These are phyloP conservation scores for Meliscaeva auricollis DNA, from an alignment of 2,888 invertebrate species.

Conservation along the genomic window DNA sequence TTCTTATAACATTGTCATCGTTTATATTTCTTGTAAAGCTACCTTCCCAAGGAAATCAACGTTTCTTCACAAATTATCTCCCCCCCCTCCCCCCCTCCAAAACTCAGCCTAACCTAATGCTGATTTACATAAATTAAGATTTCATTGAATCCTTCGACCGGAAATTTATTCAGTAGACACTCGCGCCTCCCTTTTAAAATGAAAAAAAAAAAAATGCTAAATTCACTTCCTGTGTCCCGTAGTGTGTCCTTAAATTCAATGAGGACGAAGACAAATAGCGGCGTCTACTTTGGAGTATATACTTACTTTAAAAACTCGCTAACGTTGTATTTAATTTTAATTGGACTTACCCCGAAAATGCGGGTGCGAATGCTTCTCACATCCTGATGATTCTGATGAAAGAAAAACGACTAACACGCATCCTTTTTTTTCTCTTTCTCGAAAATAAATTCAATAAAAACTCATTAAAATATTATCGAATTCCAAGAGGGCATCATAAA, in stretches of 20 bases:
- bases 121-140: constrained; percentile 74
- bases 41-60: constrained; percentile 25
- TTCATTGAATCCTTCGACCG: constrained; percentile 71
- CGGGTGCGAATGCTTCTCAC: constrained; percentile 8
- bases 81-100: too few species aligned
- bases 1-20: constrained; percentile 8
- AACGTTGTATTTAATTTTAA: constrained; percentile 58
- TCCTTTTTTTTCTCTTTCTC: neutral
- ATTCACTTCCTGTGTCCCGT: constrained; percentile 40
- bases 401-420: constrained; percentile 8
- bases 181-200: constrained; percentile 30
- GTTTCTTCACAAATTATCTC: constrained; percentile 11
- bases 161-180: constrained; percentile 70
- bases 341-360: constrained; percentile 40
- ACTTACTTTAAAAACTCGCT: constrained; percentile 28
- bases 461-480: constrained; percentile 66
- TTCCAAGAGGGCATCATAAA: constrained; percentile 55
- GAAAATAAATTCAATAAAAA: constrained; percentile 67
- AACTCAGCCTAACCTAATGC: too few species aligned
- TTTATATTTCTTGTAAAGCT: neutral
- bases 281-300: neutral
- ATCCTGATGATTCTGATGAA: neutral
- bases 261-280: neutral
- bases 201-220: constrained; percentile 39
- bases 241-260: constrained; percentile 3